Percentiles rank a stretch among this genome's conserved stretches.
Conservation (phyloP, 2,888 invertebrate genomes). For the Pecten maximus region DNA sequence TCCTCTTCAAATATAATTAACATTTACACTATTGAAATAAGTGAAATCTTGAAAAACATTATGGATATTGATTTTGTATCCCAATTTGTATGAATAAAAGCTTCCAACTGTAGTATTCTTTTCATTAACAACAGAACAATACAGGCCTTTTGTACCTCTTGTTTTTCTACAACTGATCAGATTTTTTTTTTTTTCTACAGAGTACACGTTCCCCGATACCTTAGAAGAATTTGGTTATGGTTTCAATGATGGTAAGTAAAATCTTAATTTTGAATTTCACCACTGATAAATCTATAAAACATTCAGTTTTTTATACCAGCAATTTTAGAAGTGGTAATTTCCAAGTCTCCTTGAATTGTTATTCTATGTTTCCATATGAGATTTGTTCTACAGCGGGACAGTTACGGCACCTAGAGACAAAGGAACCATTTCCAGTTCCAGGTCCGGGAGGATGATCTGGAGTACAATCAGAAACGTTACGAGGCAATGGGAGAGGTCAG, state of each 20-base stretch:
- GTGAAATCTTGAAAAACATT: too few species aligned
- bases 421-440: slow-evolving; percentile 87
- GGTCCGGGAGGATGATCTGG: slow-evolving; percentile 85
- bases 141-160: too few species aligned
- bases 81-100: too few species aligned
- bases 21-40: too few species aligned
- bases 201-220: slow-evolving; percentile 62
- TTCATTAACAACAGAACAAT: too few species aligned
- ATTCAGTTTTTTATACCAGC: background rate
- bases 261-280: background rate
- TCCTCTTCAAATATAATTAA: too few species aligned
- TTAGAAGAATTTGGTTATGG: slow-evolving; percentile 68
- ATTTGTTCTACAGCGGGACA: slow-evolving; percentile 85
- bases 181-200: background rate
- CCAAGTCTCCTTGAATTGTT: too few species aligned
- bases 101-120: too few species aligned
- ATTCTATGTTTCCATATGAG: background rate
- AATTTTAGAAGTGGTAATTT: too few species aligned
- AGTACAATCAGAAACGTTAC: slow-evolving; percentile 88
- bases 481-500: slow-evolving; percentile 88
- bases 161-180: too few species aligned
- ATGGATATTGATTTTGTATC: too few species aligned
- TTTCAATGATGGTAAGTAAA: slow-evolving; percentile 68
- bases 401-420: slow-evolving; percentile 86
- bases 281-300: background rate